These are phyloP conservation scores for Drosophila imparisetae DNA, from an alignment of 2,888 invertebrate species.

Conservation along the genomic window DNA sequence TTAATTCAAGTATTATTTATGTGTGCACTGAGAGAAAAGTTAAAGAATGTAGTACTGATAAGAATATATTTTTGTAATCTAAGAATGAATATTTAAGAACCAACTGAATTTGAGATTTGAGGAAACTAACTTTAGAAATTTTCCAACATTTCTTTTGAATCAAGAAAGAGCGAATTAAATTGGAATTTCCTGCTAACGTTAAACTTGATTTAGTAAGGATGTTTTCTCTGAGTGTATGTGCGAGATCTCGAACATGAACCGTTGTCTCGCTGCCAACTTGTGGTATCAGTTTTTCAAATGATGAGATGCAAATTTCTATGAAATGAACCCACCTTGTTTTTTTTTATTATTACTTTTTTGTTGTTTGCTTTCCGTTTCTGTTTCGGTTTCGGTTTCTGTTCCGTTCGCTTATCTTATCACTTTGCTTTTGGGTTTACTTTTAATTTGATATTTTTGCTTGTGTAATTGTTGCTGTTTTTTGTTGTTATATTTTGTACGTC, in stretches of 20 bases:
- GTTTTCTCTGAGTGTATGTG: neutral
- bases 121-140: neutral
- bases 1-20: conserved; percentile 9
- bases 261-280: conserved; percentile 18
- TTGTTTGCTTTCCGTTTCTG: conserved; percentile 4
- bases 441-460: neutral
- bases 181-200: too few species aligned
- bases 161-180: neutral
- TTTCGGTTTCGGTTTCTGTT: conserved; percentile 4
- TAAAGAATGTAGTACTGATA: neutral
- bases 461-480: conserved; percentile 8
- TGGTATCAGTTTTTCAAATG: neutral
- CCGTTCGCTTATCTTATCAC: conserved; percentile 62
- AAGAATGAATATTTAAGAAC: neutral
- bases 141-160: neutral
- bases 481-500: neutral
- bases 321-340: conserved; percentile 53
- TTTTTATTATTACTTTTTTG: neutral
- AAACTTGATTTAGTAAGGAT: too few species aligned
- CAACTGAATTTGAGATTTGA: neutral
- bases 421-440: conserved; percentile 1
- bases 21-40: neutral
- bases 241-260: conserved; percentile 13
- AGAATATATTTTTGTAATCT: neutral
- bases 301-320: conserved; percentile 51